A percentile compares a stretch with the other conserved stretches of the same genome.
These are phyloP conservation scores for Paedocypris sp. DNA, from an alignment of 2,113 vertebrate genomes.

Conservation along the genomic window DNA sequence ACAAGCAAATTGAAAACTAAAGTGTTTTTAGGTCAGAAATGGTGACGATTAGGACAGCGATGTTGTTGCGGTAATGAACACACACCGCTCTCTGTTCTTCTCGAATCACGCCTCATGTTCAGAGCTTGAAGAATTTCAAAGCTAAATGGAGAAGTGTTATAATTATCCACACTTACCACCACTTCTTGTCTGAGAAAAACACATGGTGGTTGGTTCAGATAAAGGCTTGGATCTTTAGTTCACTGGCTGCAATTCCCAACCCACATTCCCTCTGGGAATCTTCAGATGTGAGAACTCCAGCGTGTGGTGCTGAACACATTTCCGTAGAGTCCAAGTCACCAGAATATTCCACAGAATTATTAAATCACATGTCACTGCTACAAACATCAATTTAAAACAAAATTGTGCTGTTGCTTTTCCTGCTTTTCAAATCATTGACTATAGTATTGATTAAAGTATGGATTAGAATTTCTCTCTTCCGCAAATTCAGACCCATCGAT, in stretches of 20 bases:
- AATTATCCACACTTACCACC: background rate
- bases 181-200: background rate
- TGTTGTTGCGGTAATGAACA: no score
- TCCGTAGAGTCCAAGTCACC: no score
- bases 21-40: no score
- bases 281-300: background rate
- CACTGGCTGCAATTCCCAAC: background rate
- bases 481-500: constrained; percentile 19
- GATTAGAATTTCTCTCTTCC: background rate
- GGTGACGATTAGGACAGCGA: no score
- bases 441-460: background rate
- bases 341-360: no score
- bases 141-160: background rate
- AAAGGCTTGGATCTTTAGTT: background rate
- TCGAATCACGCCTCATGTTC: no score
- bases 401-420: no score
- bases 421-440: no score
- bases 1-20: no score
- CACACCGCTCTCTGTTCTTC: no score
- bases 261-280: background rate
- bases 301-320: background rate
- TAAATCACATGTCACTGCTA: background rate
- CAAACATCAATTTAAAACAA: no score
- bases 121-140: no score
- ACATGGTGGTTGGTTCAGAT: background rate